Evolutionary conservation across 2,113 vertebrate species (phyloP), one percentile per base, ranked within the genome.

Genomic region (Pseudopodoces humilis): DNA sequence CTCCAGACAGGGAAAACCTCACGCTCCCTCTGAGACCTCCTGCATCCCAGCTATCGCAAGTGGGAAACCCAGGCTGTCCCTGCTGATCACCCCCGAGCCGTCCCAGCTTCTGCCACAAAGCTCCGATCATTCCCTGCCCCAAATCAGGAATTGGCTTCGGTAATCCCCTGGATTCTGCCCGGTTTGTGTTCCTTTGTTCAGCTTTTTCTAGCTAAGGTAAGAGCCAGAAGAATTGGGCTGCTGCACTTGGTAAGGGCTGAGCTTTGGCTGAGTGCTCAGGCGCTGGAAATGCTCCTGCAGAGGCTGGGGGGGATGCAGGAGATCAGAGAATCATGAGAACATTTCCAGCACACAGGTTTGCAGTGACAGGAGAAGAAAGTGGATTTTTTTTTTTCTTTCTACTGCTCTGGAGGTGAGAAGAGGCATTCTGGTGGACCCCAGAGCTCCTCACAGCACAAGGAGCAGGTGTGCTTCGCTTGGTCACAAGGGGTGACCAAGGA

Each of bases 381-480:
- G 16, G 59, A 0, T 2, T 7, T 17, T 74, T 7, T 17, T 74
- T 64, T 62, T 30, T 21, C 14, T 74, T 68, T 63, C 59, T 81
- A 10, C 30, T 3, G 1, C 46, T 14, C 60, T 86, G 77, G 17
- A 83, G 13, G 62, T 21, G 9, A 13, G 12, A 25, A 27, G 31
- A 72, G 13, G 14, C 2, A 1, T 83, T 80, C 39, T 23, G 16
- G 50, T 37, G 17, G 5, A 1, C 4, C 56, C 9, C 4, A 2
- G 41, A 49, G 39, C 50, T 71, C 53, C 58, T 37, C 39, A 12
- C 9, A n/a, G 55, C 27, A 44, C 25, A 39, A 37, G 44, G 49
- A 31, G 15, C 46, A 70, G 7, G 3, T 1, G 0, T n/a, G 20
- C 25, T 25, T 70, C 0, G 0, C 37, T 37, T 37, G 37, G 37